phyloP scores from a whole-genome alignment of 1,140 invertebrate genomes.

The Scaptomyza montana region DNA sequence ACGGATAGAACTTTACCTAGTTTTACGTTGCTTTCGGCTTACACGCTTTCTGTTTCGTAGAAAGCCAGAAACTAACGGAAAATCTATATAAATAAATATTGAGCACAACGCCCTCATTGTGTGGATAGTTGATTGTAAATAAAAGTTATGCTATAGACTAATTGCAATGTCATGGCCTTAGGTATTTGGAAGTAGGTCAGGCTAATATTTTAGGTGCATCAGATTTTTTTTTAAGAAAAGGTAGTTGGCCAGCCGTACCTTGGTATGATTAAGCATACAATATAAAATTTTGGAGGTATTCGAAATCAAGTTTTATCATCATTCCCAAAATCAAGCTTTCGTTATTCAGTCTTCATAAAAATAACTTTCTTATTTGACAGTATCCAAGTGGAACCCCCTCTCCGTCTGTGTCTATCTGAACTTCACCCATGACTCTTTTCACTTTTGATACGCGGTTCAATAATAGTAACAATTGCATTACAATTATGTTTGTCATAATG shows the following conservation, averaged over 20 bases:
- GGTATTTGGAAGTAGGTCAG: constrained; percentile 52
- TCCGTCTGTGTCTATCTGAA: neutral
- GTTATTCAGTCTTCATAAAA: neutral
- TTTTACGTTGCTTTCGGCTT: constrained; percentile 15
- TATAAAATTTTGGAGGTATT: no score
- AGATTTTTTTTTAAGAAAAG: neutral
- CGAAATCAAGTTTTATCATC: no score
- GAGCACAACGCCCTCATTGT: constrained; percentile 18
- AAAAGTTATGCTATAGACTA: constrained; percentile 45
- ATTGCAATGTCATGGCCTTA: constrained; percentile 70
- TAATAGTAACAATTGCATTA: constrained; percentile 23
- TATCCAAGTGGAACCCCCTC: no score
- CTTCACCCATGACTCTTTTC: constrained; percentile 27
- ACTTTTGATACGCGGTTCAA: constrained; percentile 20
- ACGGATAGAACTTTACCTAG: constrained; percentile 18
- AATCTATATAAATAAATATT: constrained; percentile 49
- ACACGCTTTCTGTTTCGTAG: constrained; percentile 61
- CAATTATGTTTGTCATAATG: constrained; percentile 56
- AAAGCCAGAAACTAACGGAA: constrained; percentile 20
- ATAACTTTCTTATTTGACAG: constrained; percentile 24
- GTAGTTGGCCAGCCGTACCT: neutral
- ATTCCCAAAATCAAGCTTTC: neutral
- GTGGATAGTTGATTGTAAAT: constrained; percentile 6
- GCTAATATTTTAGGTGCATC: constrained; percentile 14
- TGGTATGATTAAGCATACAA: no score